phyloP scores from a whole-genome alignment of 2,888 invertebrate genomes.

The Philereme vetulata region DNA sequence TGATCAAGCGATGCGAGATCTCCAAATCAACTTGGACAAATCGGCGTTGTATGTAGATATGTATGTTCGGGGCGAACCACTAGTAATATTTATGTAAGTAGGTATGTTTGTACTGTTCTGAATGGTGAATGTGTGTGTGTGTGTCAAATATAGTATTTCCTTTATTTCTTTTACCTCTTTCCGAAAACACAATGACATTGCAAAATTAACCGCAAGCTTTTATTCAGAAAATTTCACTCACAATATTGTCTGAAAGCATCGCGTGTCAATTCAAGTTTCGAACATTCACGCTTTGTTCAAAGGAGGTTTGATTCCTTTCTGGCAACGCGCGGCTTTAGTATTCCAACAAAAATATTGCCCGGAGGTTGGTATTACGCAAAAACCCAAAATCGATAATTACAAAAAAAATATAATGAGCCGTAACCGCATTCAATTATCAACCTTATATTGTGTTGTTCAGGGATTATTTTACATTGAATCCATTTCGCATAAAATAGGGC shows the following conservation, averaged over 20 bases:
- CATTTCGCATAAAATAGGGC: constrained; percentile 19
- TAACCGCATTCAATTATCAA: constrained; percentile 7
- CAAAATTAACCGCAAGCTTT: constrained; percentile 9
- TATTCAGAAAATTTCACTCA: neutral
- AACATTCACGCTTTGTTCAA: constrained; percentile 21
- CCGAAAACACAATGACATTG: constrained; percentile 13
- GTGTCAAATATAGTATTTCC: too few species aligned
- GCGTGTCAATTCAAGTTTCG: constrained; percentile 27
- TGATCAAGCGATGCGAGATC: too few species aligned
- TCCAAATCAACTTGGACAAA: too few species aligned
- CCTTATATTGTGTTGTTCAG: neutral
- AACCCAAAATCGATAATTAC: constrained; percentile 27
- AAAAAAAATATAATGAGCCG: constrained; percentile 12
- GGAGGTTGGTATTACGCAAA: neutral
- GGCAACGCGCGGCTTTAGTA: constrained; percentile 1
- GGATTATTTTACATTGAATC: constrained; percentile 3
- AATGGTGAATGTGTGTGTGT: too few species aligned
- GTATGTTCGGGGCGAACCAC: too few species aligned
- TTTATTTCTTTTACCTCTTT: neutral
- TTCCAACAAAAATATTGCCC: constrained; percentile 7
- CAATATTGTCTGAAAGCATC: constrained; percentile 10
- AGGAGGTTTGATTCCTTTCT: constrained; percentile 12
- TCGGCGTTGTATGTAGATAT: too few species aligned
- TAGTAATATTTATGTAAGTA: too few species aligned
- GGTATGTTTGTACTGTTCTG: too few species aligned